These are phyloP conservation scores for Agrypnia vestita DNA, from an alignment of 1,140 invertebrate genomes.

Conservation along the genomic window DNA sequence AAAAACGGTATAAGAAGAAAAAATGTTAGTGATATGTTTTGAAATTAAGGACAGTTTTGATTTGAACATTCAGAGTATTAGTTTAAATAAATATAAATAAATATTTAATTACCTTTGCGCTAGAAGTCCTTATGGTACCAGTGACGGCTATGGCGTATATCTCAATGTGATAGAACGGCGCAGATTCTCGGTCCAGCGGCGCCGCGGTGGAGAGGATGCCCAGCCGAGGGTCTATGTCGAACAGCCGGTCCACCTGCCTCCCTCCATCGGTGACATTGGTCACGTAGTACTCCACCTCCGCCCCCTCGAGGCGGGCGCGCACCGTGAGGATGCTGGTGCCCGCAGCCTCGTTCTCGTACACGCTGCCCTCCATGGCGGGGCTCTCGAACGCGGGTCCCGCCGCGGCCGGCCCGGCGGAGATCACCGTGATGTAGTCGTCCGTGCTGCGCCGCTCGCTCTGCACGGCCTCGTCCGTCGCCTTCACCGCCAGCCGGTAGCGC, in stretches of 20 bases:
- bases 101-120: slow-evolving; percentile 80
- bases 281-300: slow-evolving; percentile 91
- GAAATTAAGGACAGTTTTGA: no score
- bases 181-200: slow-evolving; percentile 88
- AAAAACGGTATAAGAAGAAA: no score
- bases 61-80: no score
- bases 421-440: slow-evolving; percentile 87
- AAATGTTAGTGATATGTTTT: no score
- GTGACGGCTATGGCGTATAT: slow-evolving; percentile 85
- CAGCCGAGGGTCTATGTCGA: slow-evolving; percentile 91
- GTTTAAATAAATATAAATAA: no score
- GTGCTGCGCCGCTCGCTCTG: slow-evolving; percentile 88
- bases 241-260: slow-evolving; percentile 85
- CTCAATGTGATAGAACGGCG: slow-evolving; percentile 87
- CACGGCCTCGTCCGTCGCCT: slow-evolving; percentile 93
- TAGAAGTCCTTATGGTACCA: slow-evolving; percentile 80
- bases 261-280: slow-evolving; percentile 89
- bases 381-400: slow-evolving; percentile 79
- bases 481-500: slow-evolving; percentile 87
- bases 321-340: slow-evolving; percentile 89
- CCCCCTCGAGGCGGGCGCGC: slow-evolving; percentile 76
- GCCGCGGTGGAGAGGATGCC: slow-evolving; percentile 91
- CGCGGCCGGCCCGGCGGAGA: slow-evolving; percentile 74
- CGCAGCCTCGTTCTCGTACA: slow-evolving; percentile 90
- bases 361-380: slow-evolving; percentile 79